A percentile compares a stretch with the other conserved stretches of the same genome.
phyloP scores from a whole-genome alignment of 1,140 invertebrate species.

The Heliothis virescens region DNA sequence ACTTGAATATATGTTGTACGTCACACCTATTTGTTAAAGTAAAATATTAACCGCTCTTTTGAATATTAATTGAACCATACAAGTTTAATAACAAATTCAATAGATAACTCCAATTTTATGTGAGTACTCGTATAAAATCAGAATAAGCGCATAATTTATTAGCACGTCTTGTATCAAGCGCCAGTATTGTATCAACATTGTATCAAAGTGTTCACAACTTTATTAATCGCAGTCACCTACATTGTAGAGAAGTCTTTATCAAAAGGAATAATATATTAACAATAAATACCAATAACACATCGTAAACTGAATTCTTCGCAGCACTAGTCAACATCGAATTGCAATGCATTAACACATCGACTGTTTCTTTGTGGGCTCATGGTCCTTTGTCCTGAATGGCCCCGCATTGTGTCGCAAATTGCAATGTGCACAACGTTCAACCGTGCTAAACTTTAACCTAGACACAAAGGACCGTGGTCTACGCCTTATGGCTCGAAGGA shows the following conservation, averaged over 20 bases:
- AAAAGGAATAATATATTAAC: slow-evolving; percentile 41
- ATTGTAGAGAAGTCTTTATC: background rate
- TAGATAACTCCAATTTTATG: no score
- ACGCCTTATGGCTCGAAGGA: slow-evolving; percentile 24
- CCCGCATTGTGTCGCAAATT: slow-evolving; percentile 49
- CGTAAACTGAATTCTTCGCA: slow-evolving; percentile 26
- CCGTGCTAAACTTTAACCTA: slow-evolving; percentile 7
- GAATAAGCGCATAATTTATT: background rate
- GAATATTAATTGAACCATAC: no score
- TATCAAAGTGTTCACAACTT: background rate
- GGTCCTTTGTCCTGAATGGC: slow-evolving; percentile 34
- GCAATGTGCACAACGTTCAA: slow-evolving; percentile 41
- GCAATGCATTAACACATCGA: slow-evolving; percentile 50
- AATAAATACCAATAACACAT: slow-evolving; percentile 40
- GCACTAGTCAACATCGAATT: slow-evolving; percentile 34
- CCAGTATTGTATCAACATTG: background rate
- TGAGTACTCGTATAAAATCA: no score
- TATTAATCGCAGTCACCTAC: slow-evolving; percentile 16
- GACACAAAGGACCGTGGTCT: slow-evolving; percentile 13
- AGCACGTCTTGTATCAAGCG: background rate
- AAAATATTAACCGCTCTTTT: no score
- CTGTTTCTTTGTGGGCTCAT: slow-evolving; percentile 43
- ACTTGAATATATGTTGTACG: no score
- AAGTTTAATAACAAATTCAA: no score
- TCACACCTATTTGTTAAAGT: no score